Evolutionary conservation across 2,888 invertebrate genomes (phyloP).

Genomic region (Luperina nickerlii): DNA sequence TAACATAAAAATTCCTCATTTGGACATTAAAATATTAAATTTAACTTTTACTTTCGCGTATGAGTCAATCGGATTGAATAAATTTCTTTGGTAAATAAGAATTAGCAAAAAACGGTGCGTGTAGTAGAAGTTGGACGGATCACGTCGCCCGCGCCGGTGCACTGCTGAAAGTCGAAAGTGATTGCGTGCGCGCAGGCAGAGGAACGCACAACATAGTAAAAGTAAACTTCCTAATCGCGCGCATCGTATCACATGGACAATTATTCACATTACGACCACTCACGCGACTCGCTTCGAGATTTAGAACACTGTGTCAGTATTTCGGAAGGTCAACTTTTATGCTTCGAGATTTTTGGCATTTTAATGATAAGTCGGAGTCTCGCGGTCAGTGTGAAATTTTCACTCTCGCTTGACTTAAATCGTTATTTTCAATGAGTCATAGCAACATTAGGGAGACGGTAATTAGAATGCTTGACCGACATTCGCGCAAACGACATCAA

Average conservation of each 20-base stretch:
- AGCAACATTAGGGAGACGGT: conserved; percentile 31
- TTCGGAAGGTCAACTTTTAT: conserved; percentile 75
- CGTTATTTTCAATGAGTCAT: conserved; percentile 60
- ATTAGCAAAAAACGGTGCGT: conserved; percentile 64
- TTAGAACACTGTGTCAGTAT: conserved; percentile 78
- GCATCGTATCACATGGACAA: conserved; percentile 74
- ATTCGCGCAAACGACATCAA: conserved; percentile 33
- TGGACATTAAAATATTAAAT: conserved; percentile 31
- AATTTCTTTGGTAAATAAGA: conserved; percentile 65
- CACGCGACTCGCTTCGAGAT: conserved; percentile 73
- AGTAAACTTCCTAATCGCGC: conserved; percentile 87
- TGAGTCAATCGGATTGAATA: conserved; percentile 67
- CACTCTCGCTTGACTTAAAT: conserved; percentile 57
- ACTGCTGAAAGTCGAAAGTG: conserved; percentile 86
- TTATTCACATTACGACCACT: conserved; percentile 69
- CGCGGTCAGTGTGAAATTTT: conserved; percentile 52
- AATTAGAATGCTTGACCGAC: conserved; percentile 50
- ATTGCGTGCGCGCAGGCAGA: conserved; percentile 79
- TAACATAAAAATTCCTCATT: conserved; percentile 51
- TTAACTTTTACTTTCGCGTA: conserved; percentile 69
- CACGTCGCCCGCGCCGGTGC: conserved; percentile 56
- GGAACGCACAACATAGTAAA: conserved; percentile 83
- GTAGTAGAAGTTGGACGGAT: conserved; percentile 57
- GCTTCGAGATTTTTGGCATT: conserved; percentile 49
- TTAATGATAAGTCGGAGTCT: conserved; percentile 52